A percentile compares a stretch with the other conserved stretches of the same genome.
phyloP scores from a whole-genome alignment of 2,113 vertebrate genomes.

The Caretta caretta region DNA sequence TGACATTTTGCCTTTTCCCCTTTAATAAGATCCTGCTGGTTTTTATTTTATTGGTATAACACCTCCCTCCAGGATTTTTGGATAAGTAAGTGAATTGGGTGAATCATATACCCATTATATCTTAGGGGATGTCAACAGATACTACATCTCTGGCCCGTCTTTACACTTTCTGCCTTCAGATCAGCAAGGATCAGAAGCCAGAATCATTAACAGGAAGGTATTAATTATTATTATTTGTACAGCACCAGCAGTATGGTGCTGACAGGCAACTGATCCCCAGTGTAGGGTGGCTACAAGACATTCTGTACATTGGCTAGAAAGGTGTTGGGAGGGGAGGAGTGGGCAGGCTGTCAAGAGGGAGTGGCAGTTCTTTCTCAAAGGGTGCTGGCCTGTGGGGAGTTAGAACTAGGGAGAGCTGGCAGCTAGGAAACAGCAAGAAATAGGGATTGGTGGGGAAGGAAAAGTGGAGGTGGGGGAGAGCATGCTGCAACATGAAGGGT shows the following conservation, averaged over 20 bases:
- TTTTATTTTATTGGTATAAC: no score
- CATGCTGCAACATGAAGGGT: not conserved
- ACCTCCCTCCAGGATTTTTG: not conserved
- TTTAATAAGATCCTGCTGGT: no score
- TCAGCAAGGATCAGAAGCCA: not conserved
- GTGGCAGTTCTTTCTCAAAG: not conserved
- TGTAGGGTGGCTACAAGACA: not conserved
- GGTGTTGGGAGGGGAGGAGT: not conserved
- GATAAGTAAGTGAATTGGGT: not conserved
- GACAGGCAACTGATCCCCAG: not conserved
- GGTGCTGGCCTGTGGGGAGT: not conserved
- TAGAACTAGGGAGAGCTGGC: not conserved
- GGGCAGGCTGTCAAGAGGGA: no score
- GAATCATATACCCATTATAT: not conserved
- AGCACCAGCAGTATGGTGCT: not conserved
- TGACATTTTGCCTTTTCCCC: no score
- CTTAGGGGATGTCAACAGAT: not conserved
- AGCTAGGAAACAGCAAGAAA: not conserved
- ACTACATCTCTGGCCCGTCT: not conserved
- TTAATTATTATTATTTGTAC: not conserved
- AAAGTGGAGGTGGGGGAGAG: not conserved
- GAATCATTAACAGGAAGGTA: not conserved
- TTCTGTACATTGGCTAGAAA: not conserved
- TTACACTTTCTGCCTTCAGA: not conserved
- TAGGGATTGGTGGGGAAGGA: not conserved